Evolutionary conservation across 2,113 vertebrate genomes (phyloP).

Genomic region (Tapirus terrestris): DNA sequence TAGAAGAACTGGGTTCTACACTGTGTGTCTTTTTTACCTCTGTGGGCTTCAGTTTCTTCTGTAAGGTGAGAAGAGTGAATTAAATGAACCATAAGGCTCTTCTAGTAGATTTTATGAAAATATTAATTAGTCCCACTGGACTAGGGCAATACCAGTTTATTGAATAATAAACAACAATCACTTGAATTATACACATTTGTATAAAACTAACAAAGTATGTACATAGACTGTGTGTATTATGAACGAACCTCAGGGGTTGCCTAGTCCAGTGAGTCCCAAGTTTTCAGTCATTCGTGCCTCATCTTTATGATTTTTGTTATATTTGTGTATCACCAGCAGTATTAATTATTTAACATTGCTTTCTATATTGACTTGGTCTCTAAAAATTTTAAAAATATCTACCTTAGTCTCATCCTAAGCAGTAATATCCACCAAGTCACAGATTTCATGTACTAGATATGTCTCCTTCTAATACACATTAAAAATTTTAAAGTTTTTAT

Average conservation of each 20-base stretch:
- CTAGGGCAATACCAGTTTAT: neutral
- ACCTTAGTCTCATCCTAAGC: slow-evolving; percentile 14
- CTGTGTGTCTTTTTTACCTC: neutral
- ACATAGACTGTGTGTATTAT: neutral
- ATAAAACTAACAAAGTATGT: slow-evolving; percentile 31
- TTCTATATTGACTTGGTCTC: slow-evolving; percentile 37
- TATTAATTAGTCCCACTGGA: slow-evolving; percentile 23
- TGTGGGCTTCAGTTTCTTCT: slow-evolving; percentile 23
- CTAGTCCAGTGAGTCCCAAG: neutral
- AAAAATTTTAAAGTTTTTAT: neutral
- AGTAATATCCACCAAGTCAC: neutral
- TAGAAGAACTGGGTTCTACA: slow-evolving; percentile 28
- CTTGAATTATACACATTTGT: slow-evolving; percentile 37
- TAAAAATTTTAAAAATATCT: slow-evolving; percentile 28
- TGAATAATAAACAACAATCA: slow-evolving; percentile 35
- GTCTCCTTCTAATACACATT: neutral
- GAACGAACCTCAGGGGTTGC: neutral
- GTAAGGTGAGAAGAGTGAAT: neutral
- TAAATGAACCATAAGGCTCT: slow-evolving; percentile 12
- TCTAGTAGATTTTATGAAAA: slow-evolving; percentile 47
- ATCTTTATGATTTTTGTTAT: slow-evolving; percentile 29
- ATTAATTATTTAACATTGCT: slow-evolving; percentile 25
- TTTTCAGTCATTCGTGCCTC: neutral
- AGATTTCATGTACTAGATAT: neutral
- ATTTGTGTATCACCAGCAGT: neutral